Base-by-base conservation (phyloP, 2,113 vertebrate species). In the Columba janthina region DNA sequence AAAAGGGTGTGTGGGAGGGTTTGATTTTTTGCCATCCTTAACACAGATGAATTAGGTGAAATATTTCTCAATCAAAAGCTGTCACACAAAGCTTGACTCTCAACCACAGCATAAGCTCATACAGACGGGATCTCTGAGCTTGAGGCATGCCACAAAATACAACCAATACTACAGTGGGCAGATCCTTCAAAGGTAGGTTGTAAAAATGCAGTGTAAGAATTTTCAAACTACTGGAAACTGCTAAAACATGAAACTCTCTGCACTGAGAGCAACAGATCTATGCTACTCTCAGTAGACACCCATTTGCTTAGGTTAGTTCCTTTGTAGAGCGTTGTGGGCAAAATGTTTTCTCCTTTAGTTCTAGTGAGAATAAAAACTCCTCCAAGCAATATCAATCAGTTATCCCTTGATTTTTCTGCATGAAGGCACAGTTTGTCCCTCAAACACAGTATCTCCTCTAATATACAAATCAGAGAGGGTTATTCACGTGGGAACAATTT, bases 1-100 rank as follows among this genome's bases (percentile, higher is more conserved):
- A 91, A 91, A 82, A 58, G 66, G 44, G 26, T 76, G n/a, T 0
- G 0, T 79, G 34, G 86, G 42, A 91, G 80, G 40, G 65, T 92
- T 92, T 95, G 66, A 88, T 92, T 93, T 95, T 97, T 94, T 96
- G 83, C 93, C 85, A 88, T 90, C 69, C 25, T 96, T 97, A 96
- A 96, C 80, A 61, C 48, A 90, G 92, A 97, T 87, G 81, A 96
- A 94, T 96, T 96, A 91, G 81, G 82, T 90, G 78, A 96, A 97
- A 88, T 94, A 93, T 93, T 96, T 97, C 91, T 97, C 78, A 65
- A 19, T 90, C 90, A 94, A 72, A 89, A 87, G 36, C 56, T 93
- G 83, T 81, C 84, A 80, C 64, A 42, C 36, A 85, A 82, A 77
- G 42, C 65, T 93, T 81, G 66, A 60, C 84, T 97, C 88, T 89